Conservation (phyloP, 2,113 vertebrate genomes). For the Rhegmatorhina hoffmannsi region DNA sequence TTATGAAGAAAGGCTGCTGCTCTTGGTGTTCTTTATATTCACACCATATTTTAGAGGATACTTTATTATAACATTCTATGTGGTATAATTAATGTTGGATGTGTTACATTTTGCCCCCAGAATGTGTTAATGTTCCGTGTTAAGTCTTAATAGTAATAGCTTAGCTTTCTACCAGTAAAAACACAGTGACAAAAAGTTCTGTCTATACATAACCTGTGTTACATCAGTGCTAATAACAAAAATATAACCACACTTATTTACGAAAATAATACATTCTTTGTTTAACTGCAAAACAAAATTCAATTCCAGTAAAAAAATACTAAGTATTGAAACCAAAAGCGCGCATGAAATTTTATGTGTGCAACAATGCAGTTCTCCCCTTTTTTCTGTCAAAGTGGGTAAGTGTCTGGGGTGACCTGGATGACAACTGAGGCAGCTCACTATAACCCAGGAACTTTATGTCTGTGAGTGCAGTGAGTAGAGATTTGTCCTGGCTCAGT, state of each 20-base stretch:
- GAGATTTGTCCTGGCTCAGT: neutral
- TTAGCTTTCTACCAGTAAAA: neutral
- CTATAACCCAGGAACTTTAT: neutral
- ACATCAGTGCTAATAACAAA: neutral
- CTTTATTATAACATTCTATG: neutral
- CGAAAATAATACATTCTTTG: neutral
- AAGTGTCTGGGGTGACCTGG: neutral
- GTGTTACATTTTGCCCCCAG: neutral
- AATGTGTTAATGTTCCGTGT: neutral
- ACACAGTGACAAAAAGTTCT: neutral
- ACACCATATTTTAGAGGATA: neutral
- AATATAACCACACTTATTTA: neutral
- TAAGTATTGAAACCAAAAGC: neutral
- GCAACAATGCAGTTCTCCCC: neutral
- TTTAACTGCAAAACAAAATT: neutral
- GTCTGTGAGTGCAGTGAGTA: neutral
- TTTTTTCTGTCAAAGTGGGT: neutral
- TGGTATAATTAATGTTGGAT: neutral
- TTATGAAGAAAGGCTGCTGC: constrained; percentile 7
- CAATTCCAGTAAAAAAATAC: neutral
- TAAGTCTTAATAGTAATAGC: neutral
- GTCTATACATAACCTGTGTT: neutral
- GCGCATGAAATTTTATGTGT: neutral
- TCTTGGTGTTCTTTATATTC: neutral
- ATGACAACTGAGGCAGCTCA: neutral